phyloP scores from a whole-genome alignment of 64 coral and sea anemone species.

The Montipora capricornis region DNA sequence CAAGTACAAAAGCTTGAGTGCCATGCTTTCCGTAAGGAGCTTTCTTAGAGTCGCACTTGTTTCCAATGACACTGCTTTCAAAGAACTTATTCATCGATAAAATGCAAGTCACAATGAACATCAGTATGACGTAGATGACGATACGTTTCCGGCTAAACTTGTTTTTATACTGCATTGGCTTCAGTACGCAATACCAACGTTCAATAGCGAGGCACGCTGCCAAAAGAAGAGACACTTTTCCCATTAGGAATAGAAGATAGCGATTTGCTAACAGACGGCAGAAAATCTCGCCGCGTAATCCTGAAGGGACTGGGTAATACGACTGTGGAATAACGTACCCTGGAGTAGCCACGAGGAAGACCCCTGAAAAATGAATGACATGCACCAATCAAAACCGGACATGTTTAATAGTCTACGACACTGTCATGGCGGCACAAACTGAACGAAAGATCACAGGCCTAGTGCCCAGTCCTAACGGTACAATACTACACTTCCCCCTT shows the following conservation, averaged over 20 bases:
- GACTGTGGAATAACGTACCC: background rate
- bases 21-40: background rate
- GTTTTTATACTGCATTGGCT: slow-evolving; percentile 36
- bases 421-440: too few species aligned
- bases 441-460: too few species aligned
- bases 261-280: slow-evolving; percentile 43
- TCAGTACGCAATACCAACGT: slow-evolving; percentile 52
- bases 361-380: slow-evolving; percentile 4
- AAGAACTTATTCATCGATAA: slow-evolving; percentile 57
- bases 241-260: slow-evolving; percentile 55
- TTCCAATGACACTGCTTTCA: background rate
- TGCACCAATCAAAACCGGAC: too few species aligned
- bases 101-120: slow-evolving; percentile 39
- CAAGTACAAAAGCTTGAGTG: background rate
- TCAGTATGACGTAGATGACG: slow-evolving; percentile 1
- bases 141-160: slow-evolving; percentile 29
- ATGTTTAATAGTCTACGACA: too few species aligned
- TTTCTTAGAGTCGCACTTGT: background rate
- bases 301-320: slow-evolving; percentile 26
- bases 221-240: slow-evolving; percentile 57
- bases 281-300: slow-evolving; percentile 58
- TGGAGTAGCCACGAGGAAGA: slow-evolving; percentile 36
- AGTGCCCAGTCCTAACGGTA: too few species aligned
- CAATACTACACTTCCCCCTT: too few species aligned
- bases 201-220: slow-evolving; percentile 67